These are phyloP conservation scores for Steinernema scapterisci DNA, from an alignment of 2,888 invertebrate species.

Conservation along the genomic window DNA sequence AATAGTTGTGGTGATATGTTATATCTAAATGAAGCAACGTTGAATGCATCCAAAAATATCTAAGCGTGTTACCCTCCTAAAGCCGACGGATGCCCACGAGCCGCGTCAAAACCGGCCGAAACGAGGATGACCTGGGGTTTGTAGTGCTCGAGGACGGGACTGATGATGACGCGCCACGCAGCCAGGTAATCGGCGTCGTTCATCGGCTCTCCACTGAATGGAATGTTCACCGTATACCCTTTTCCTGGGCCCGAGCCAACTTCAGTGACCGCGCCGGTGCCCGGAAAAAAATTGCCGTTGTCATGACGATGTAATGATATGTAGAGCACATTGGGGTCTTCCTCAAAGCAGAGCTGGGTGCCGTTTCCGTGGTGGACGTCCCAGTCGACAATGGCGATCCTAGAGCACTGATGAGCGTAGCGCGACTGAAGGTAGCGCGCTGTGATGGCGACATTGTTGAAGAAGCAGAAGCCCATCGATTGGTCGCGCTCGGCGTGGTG, in stretches of 20 bases:
- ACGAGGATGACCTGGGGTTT: conserved; percentile 76
- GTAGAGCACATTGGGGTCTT: conserved; percentile 80
- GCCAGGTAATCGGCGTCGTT: conserved; percentile 73
- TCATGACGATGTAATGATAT: conserved; percentile 98
- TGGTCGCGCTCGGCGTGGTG: conserved; percentile 87
- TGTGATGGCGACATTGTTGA: conserved; percentile 93
- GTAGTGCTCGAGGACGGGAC: conserved; percentile 84
- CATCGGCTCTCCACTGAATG: conserved; percentile 67
- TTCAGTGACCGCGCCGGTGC: conserved; percentile 91
- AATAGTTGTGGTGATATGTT: conserved; percentile 81
- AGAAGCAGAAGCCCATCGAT: conserved; percentile 89
- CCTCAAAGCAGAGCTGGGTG: conserved; percentile 97
- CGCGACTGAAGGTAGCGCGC: conserved; percentile 81
- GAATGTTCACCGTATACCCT: conserved; percentile 93
- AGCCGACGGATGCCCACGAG: conserved; percentile 89
- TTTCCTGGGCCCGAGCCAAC: conserved; percentile 68
- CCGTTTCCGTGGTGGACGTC: conserved; percentile 74
- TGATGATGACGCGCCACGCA: conserved; percentile 83
- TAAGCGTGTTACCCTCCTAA: conserved; percentile 78
- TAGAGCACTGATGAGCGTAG: conserved; percentile 71
- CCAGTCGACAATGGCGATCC: conserved; percentile 96
- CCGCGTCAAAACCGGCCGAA: conserved; percentile 97
- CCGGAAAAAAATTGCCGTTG: conserved; percentile 81
- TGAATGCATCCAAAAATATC: not conserved
- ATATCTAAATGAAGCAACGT: conserved; percentile 73